Percentiles rank a stretch among this genome's conserved stretches.
phyloP scores from a whole-genome alignment of 2,113 vertebrate genomes.

The Ochotona princeps region DNA sequence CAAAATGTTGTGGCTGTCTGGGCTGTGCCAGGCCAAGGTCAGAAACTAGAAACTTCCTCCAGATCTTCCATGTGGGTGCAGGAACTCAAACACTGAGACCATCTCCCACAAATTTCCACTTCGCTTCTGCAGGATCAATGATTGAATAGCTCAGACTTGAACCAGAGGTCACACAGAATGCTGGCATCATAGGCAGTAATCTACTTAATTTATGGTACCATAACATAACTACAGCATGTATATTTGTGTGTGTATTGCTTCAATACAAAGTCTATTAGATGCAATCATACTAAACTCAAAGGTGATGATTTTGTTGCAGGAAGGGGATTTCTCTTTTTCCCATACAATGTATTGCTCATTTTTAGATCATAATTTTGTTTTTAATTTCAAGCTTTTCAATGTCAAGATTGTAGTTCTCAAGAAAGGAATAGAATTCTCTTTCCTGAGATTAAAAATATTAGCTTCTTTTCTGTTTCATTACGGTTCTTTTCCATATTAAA shows the following conservation, averaged over 20 bases:
- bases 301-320: background rate
- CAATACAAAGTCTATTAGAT: conserved; percentile 9
- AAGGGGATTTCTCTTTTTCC: background rate
- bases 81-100: too few species aligned
- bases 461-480: background rate
- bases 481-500: conserved; percentile 26
- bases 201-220: too few species aligned
- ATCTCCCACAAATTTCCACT: too few species aligned
- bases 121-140: too few species aligned
- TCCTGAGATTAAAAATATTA: conserved; percentile 19
- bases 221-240: too few species aligned
- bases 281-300: background rate
- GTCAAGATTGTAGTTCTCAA: background rate
- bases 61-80: too few species aligned
- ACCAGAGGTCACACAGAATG: too few species aligned
- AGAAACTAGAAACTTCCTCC: too few species aligned
- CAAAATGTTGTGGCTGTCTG: too few species aligned
- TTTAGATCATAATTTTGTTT: background rate
- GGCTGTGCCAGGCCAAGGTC: too few species aligned
- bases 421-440: background rate
- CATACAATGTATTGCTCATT: background rate
- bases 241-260: background rate
- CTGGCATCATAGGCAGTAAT: too few species aligned
- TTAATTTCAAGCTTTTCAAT: background rate
- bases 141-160: too few species aligned